phyloP scores from a whole-genome alignment of 2,113 vertebrate species.

The Sebastes schlegelii region DNA sequence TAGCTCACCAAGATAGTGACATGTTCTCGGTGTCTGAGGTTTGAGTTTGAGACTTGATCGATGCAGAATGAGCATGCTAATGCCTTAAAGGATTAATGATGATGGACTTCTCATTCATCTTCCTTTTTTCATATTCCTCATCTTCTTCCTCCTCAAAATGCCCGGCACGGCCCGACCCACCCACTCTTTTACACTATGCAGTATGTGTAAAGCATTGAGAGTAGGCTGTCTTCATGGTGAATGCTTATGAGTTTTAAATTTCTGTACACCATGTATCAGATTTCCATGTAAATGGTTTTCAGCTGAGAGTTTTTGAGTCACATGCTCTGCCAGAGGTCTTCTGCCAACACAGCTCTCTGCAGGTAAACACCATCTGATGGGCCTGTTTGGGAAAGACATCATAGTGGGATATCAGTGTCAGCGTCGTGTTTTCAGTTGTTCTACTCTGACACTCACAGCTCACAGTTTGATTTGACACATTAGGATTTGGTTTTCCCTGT shows the following conservation, averaged over 20 bases:
- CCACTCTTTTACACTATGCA: neutral
- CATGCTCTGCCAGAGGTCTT: neutral
- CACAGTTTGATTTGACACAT: neutral
- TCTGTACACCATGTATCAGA: neutral
- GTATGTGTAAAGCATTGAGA: neutral
- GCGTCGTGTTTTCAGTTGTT: conserved; percentile 14
- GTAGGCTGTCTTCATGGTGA: neutral
- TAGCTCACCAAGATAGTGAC: no score
- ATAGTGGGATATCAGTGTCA: neutral
- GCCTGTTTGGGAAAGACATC: conserved; percentile 11
- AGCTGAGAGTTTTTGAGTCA: neutral
- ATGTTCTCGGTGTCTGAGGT: no score
- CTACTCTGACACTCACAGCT: neutral
- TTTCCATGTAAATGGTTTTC: neutral
- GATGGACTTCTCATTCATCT: no score
- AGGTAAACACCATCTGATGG: conserved; percentile 16
- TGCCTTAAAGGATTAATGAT: no score
- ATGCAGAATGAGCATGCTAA: no score
- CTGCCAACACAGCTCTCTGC: neutral
- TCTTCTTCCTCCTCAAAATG: no score
- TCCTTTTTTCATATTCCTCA: no score
- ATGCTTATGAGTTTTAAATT: neutral
- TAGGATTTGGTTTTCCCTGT: neutral
- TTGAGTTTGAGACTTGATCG: no score
- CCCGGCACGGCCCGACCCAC: no score